Evolutionary conservation across 2,113 vertebrate species (phyloP), one percentile per base, ranked within the genome.

Genomic region (Shinisaurus crocodilurus): DNA sequence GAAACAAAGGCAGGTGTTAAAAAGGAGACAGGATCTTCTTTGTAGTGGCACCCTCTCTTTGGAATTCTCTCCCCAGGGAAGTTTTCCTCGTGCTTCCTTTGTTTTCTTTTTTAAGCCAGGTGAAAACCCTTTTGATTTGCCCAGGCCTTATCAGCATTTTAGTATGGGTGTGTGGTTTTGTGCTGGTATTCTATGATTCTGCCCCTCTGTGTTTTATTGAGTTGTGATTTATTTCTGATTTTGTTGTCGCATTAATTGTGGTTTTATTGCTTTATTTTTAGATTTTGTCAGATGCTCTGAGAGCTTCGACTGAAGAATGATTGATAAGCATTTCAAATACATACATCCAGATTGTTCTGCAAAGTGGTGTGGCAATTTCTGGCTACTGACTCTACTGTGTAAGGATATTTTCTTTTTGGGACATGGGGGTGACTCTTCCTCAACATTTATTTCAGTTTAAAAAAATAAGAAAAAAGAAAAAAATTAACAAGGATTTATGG

Each of bases 401-500:
- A 43, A 82, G 5, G 48, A 72, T 70, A 63, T 82, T 40, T 87
- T 43, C 54, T 77, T 50, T 72, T 43, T 63, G 60, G 82, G 82
- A 43, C n/a, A 82, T 27, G 82, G n/a, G n/a, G 23, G 29, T 6
- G 15, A 3, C n/a, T 77, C 60, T 34, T 88, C 27, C 20, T 67
- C 23, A n/a, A 88, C 40, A 80, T 80, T 88, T 65, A 65, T 87
- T 87, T 45, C 5, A 34, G 57, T 37, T 79, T 20, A 32, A 40
- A 29, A 40, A 40, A 3, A n/a, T n/a, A 63, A 29, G n/a, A n/a
- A 25, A 57, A 60, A 87, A 74, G 50, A 67, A 15, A 2, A 90
- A 90, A 60, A 79, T 90, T 85, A 82, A n/a, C 72, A 94, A 94
- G 43, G 92, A 90, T 90, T 67, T 0, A n/a, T 23, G 1, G 25